Percentiles rank a stretch among this genome's conserved stretches.
Evolutionary conservation across 2,888 invertebrate species (phyloP).

Genomic region (Kuschelorhynchus macadamiae): DNA sequence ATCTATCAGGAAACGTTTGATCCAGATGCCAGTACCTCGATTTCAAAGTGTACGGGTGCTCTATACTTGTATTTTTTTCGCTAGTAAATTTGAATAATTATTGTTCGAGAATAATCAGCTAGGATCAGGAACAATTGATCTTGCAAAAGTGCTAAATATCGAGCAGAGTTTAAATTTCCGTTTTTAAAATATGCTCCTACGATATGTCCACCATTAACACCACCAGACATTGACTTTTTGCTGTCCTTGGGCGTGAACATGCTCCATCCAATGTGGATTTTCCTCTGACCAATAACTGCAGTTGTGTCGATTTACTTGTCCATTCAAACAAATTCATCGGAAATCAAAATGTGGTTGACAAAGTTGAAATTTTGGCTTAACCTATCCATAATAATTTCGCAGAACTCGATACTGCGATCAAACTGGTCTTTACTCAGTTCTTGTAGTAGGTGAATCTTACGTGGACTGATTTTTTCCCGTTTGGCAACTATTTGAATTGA

Average conservation of each 20-base stretch:
- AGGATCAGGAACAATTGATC: too few relatives aligned
- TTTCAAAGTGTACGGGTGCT: too few relatives aligned
- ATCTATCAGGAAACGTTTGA: too few relatives aligned
- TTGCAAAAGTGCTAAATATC: too few relatives aligned
- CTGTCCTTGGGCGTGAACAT: slow-evolving; percentile 4
- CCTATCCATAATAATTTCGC: slow-evolving; percentile 6
- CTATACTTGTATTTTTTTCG: too few relatives aligned
- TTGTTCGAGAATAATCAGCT: too few relatives aligned
- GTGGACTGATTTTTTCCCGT: slow-evolving; percentile 1
- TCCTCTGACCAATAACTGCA: slow-evolving; percentile 9
- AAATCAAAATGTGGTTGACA: slow-evolving; percentile 2
- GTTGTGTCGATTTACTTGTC: slow-evolving; percentile 23
- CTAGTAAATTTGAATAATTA: too few relatives aligned
- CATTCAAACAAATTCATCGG: slow-evolving; percentile 17
- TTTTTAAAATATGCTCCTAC: slow-evolving; percentile 7
- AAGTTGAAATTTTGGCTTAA: slow-evolving; percentile 10
- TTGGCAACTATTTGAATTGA: slow-evolving; percentile 1
- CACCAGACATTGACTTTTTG: slow-evolving; percentile 19
- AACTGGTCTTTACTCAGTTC: slow-evolving; percentile 10
- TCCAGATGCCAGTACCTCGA: too few relatives aligned
- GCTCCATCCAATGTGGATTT: slow-evolving; percentile 9
- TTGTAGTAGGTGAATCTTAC: slow-evolving; percentile 7
- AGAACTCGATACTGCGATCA: slow-evolving; percentile 7
- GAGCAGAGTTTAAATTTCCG: too few relatives aligned
- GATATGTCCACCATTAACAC: slow-evolving; percentile 1